These are phyloP conservation scores for Grantiella picta DNA, from an alignment of 2,113 vertebrate species.

Conservation along the genomic window DNA sequence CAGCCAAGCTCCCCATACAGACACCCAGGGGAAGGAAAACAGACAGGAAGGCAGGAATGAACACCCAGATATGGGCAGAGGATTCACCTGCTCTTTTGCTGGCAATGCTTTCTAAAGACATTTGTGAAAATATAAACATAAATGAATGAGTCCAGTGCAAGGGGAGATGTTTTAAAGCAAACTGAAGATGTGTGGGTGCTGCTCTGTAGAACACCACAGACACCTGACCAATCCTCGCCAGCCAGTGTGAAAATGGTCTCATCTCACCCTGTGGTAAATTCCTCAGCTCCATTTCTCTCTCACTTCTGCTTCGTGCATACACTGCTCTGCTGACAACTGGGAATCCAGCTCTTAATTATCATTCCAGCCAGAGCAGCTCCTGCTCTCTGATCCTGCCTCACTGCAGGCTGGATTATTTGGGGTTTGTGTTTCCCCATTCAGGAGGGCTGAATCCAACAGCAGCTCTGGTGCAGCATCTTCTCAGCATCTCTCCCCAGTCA, in stretches of 20 bases:
- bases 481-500: background rate
- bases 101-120: background rate
- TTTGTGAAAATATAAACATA: background rate
- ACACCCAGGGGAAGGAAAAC: background rate
- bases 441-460: background rate
- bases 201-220: background rate
- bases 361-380: background rate
- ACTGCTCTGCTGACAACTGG: background rate
- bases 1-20: background rate
- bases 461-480: background rate
- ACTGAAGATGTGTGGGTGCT: background rate
- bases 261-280: background rate
- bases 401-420: background rate
- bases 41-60: background rate
- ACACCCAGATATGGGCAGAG: background rate
- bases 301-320: background rate
- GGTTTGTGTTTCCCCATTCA: background rate
- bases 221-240: background rate
- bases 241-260: background rate
- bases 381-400: background rate
- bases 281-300: background rate
- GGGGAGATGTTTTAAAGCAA: background rate
- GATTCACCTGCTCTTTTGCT: background rate
- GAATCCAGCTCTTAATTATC: conserved; percentile 14
- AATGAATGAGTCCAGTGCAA: background rate